Evolutionary conservation across 2,113 vertebrate genomes (phyloP), one percentile per base, ranked within the genome.

Genomic region (Verasper variegatus): DNA sequence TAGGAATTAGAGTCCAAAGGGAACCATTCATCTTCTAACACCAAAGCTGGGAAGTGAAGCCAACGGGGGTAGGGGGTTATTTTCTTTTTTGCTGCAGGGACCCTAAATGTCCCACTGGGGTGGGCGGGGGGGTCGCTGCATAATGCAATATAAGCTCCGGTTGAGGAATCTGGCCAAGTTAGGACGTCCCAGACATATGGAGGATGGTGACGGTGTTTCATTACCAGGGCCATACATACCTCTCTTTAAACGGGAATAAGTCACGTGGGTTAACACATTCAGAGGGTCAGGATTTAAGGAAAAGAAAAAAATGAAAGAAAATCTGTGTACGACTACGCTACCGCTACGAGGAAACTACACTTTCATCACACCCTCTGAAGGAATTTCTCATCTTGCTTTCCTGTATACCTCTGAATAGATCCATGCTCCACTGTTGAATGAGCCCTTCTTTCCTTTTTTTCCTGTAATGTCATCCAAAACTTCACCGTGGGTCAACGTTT

Each of bases 161-260:
- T 79, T 65, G 71, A 64, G 45, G 78, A 74, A 72, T 57, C 64
- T 63, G 21, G 68, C 69, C 77, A 74, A 83, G 82, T 85, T 80
- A 75, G 82, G 73, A 74, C 0, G 10, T 78, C 54, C 26, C 66
- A 62, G 60, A 60, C 56, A 24, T 24, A 65, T 62, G 86, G 75
- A 55, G 61, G 61, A 74, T 67, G 54, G 45, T 14, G 31, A 59
- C 15, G 63, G 74, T 82, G 67, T 89, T 86, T 89, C 81, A 86
- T 81, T 77, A 85, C 84, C 21, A 10, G 15, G 57, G 57, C 58
- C 69, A 54, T 71, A 69, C 70, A 81, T 81, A 76, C 67, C 74
- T 86, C 26, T 80, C 61, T 74, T 15, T 59, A 68, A 27, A 52
- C 10, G 63, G 31, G 4, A 61, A 56, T 35, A 24, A 52, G 56